Conservation (phyloP, 2,113 vertebrate species). For the Tupaia chinensis region DNA sequence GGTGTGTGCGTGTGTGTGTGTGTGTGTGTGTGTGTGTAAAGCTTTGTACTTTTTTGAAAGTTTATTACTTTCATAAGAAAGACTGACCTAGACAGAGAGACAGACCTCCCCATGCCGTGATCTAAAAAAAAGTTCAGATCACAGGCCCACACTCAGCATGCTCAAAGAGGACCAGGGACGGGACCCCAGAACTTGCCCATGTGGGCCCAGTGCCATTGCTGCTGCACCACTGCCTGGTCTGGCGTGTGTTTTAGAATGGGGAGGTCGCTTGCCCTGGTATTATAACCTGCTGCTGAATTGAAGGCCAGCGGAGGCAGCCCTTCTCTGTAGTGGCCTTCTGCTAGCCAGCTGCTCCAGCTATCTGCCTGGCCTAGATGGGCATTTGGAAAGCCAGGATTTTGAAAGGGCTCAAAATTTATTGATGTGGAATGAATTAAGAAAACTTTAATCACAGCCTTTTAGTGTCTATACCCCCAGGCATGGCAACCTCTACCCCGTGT, state of each 20-base stretch:
- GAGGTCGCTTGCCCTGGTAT: not conserved
- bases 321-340: not conserved
- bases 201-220: no score
- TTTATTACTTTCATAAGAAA: no score
- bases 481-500: not conserved
- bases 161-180: no score
- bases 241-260: not conserved
- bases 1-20: not conserved
- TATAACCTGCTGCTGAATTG: not conserved
- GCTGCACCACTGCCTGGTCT: no score
- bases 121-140: no score
- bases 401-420: conserved; percentile 37
- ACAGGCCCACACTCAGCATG: no score
- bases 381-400: not conserved
- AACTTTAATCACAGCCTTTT: not conserved
- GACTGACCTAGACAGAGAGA: no score
- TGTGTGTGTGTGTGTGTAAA: no score
- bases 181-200: no score
- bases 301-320: not conserved
- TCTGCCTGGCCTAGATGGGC: not conserved
- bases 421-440: not conserved
- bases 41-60: no score
- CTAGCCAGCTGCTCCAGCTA: not conserved
- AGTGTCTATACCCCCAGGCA: not conserved
- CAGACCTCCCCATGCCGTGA: no score